Conservation (phyloP, 2,113 vertebrate genomes). For the Coturnix japonica region DNA sequence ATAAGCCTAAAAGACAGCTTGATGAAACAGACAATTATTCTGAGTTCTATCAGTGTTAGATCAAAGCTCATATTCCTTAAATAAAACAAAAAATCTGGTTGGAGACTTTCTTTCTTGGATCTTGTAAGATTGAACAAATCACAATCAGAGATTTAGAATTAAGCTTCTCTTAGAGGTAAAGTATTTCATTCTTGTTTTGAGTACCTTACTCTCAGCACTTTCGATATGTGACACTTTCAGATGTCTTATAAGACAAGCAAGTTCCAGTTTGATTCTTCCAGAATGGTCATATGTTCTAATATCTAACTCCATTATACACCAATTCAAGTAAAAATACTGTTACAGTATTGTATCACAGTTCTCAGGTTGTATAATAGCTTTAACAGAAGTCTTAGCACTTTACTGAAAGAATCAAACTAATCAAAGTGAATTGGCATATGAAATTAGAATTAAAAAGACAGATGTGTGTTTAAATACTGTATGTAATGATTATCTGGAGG, state of each 20-base stretch:
- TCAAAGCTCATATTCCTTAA: background rate
- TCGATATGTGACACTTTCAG: background rate
- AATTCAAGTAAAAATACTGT: background rate
- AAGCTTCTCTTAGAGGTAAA: background rate
- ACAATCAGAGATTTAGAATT: background rate
- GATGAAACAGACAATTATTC: too few relatives aligned
- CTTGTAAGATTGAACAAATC: background rate
- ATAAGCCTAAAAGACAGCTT: too few relatives aligned
- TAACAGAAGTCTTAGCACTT: background rate
- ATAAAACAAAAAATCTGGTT: background rate
- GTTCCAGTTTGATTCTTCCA: background rate
- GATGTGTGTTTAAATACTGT: background rate
- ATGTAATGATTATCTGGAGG: background rate
- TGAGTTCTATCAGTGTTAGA: background rate
- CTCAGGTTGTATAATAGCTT: background rate
- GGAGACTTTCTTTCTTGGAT: background rate
- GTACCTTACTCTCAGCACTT: background rate
- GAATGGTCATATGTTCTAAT: background rate
- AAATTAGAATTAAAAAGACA: background rate
- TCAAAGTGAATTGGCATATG: background rate
- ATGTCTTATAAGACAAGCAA: background rate
- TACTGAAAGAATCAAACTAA: background rate
- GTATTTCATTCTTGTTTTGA: background rate
- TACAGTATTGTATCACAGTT: background rate
- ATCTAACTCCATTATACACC: background rate